Conservation (phyloP, 2,888 invertebrate species). For the Amaurobius ferox region DNA sequence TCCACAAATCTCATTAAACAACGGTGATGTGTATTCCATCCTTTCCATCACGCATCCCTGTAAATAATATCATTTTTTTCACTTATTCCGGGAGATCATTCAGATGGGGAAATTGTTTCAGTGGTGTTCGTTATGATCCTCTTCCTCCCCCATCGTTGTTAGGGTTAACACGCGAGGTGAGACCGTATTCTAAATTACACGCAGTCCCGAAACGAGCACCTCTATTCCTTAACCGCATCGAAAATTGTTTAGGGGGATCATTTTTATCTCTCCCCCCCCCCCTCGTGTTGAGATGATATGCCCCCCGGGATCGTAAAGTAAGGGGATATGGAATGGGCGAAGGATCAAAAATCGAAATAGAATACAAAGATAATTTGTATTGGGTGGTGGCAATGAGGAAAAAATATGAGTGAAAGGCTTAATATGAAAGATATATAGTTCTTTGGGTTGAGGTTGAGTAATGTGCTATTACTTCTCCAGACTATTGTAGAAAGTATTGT, state of each 20-base stretch:
- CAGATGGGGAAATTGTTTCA: conserved; percentile 38
- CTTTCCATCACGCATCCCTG: conserved; percentile 9
- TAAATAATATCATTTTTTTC: conserved; percentile 50
- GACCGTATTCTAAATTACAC: conserved; percentile 59
- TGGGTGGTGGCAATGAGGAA: not conserved
- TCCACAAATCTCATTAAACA: not conserved
- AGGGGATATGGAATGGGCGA: not conserved
- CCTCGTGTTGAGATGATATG: not conserved
- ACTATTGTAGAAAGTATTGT: too few species aligned
- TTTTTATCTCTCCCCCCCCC: conserved; percentile 42
- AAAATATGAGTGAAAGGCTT: too few species aligned
- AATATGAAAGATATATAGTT: too few species aligned
- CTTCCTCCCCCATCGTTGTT: not conserved
- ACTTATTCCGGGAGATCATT: conserved; percentile 26
- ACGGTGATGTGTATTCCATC: conserved; percentile 38
- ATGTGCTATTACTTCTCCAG: too few species aligned
- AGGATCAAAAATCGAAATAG: conserved; percentile 12
- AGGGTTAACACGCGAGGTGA: conserved; percentile 47
- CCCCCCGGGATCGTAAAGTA: not conserved
- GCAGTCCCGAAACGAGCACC: conserved; percentile 34
- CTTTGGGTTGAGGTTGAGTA: too few species aligned
- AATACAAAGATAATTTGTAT: conserved; percentile 14
- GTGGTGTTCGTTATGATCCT: too few species aligned
- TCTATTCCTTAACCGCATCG: conserved; percentile 64
- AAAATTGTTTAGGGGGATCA: conserved; percentile 68